phyloP scores from a whole-genome alignment of 2,113 vertebrate species.

The Oreochromis niloticus region DNA sequence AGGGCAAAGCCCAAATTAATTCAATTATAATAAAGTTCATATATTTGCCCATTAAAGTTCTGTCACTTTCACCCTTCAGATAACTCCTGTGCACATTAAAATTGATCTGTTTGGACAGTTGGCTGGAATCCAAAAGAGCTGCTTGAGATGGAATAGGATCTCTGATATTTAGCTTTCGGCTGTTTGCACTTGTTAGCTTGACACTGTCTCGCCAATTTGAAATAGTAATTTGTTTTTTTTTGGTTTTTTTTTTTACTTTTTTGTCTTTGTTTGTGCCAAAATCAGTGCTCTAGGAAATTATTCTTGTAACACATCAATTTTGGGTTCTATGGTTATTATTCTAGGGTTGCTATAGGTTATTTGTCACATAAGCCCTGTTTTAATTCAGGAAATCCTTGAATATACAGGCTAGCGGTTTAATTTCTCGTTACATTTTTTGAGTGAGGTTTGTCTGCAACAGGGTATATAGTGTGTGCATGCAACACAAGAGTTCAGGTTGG shows the following conservation, averaged over 20 bases:
- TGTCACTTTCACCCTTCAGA: slow-evolving; percentile 29
- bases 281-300: background rate
- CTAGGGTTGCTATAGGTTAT: fast-evolving
- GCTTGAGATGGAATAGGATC: slow-evolving; percentile 7
- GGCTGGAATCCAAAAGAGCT: slow-evolving; percentile 7
- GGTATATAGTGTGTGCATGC: background rate
- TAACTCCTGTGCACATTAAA: slow-evolving; percentile 18
- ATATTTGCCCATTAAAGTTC: slow-evolving; percentile 13
- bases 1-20: slow-evolving; percentile 26
- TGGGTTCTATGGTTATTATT: background rate
- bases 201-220: background rate
- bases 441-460: background rate
- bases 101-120: slow-evolving; percentile 32
- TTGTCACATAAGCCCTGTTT: background rate
- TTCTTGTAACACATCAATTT: background rate
- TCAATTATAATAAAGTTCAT: slow-evolving; percentile 20
- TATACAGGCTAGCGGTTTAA: background rate
- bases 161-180: background rate
- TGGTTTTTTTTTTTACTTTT: background rate
- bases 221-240: background rate
- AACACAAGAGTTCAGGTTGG: background rate
- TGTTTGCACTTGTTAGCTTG: slow-evolving; percentile 11
- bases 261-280: background rate
- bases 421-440: background rate
- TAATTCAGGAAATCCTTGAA: background rate